Conservation (phyloP, 2,888 invertebrate species). For the Lydus trimaculatus region DNA sequence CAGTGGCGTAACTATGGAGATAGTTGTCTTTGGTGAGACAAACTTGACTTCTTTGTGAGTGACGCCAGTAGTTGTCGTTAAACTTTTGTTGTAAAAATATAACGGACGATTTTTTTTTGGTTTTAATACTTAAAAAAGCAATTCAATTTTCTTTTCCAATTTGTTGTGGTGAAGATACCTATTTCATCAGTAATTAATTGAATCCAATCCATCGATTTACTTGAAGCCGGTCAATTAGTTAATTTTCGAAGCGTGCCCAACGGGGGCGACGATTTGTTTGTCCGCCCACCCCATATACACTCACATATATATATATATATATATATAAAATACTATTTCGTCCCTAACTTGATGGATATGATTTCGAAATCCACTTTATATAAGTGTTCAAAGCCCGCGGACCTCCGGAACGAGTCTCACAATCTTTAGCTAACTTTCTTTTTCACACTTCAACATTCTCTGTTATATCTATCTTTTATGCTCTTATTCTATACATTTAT, state of each 20-base stretch:
- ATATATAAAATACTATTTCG: background rate
- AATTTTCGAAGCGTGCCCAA: conserved; percentile 1
- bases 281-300: background rate
- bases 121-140: background rate
- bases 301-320: background rate
- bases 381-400: conserved; percentile 50
- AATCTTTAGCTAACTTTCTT: conserved; percentile 22
- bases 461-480: background rate
- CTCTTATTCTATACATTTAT: conserved; percentile 45
- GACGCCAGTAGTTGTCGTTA: no score
- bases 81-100: background rate
- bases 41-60: no score
- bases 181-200: background rate
- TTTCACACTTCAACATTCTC: background rate
- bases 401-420: conserved; percentile 36
- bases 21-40: no score
- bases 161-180: background rate
- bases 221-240: conserved; percentile 3
- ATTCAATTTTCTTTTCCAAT: background rate
- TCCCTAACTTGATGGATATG: conserved; percentile 52
- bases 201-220: background rate
- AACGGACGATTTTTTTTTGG: background rate
- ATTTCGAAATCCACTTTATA: conserved; percentile 59
- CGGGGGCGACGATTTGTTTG: background rate
- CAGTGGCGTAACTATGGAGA: no score